Base-by-base conservation (phyloP, 2,888 invertebrate genomes). In the Stratiomys singularior region DNA sequence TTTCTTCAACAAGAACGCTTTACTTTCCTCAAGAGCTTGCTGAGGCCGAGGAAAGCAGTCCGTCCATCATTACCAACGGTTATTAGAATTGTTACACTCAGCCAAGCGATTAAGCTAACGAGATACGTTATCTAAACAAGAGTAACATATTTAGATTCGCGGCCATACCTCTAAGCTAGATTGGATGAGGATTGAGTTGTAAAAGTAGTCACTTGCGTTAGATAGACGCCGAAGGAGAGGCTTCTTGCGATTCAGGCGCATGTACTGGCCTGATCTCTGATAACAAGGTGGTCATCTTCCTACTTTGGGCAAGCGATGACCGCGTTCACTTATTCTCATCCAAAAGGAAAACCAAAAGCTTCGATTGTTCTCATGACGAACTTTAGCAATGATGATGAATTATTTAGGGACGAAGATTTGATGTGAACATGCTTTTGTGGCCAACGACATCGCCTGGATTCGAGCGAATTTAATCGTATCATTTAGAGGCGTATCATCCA, bases 101-200 rank as follows among this genome's bases (percentile, higher is more conserved):
- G 18, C 60, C 74, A 21, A 56, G 23, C 52, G 74, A 60, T 60
- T 30, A 27, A 28, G 58, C 23, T 74, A 71, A 52, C 71, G 7
- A 71, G 71, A 47, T 37, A 37, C 37, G 37, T 7, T 27, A 71
- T 71, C 52, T 71, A 47, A 71, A 71, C 52, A 21, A 71, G 71
- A 52, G 25, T 27, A 71, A 71, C 71, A 47, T 37, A 47, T 52
- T 52, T 71, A 47, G 52, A 25, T 52, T 47, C 37, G 52, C 71
- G 47, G 47, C 7, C 71, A 71, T 47, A 4, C 23, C 25, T 52
- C 52, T 27, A 5, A 23, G 18, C 15, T 15, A n/a, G 71, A 71
- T 18, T 71, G 25, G 37, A n/a, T n/a, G n/a, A 21, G 52, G 27
- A n/a, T 46, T n/a, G 52, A 47, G 46, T 27, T 47, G 52, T n/a